These are phyloP conservation scores for Callosobruchus maculatus DNA, from an alignment of 2,888 invertebrate species.

Conservation along the genomic window DNA sequence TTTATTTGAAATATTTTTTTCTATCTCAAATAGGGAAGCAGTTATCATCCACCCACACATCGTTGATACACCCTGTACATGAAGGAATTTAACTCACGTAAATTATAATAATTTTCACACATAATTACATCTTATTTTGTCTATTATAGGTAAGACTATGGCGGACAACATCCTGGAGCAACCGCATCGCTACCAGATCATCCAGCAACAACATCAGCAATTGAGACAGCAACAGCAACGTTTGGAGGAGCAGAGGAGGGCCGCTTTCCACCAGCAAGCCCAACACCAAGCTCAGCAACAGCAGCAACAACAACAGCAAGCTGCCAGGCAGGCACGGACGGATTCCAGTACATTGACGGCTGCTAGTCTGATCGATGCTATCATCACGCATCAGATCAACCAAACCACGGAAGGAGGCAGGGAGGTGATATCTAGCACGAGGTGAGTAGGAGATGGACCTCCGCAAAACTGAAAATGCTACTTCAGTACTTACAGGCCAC, in stretches of 20 bases:
- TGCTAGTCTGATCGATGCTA: slow-evolving; percentile 90
- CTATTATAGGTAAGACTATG: slow-evolving; percentile 44
- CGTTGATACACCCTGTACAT: too few relatives aligned
- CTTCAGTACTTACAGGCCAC: too few relatives aligned
- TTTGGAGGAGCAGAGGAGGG: slow-evolving; percentile 39
- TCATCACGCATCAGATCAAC: slow-evolving; percentile 93
- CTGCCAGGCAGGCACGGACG: slow-evolving; percentile 30
- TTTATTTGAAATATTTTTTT: too few relatives aligned
- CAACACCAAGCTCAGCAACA: slow-evolving; percentile 35
- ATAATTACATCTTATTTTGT: too few relatives aligned
- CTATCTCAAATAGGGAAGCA: too few relatives aligned
- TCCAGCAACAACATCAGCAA: slow-evolving; percentile 44
- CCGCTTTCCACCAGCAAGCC: slow-evolving; percentile 38
- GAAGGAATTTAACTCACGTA: too few relatives aligned
- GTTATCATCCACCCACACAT: too few relatives aligned
- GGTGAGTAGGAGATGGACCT: slow-evolving; percentile 10
- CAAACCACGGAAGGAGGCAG: slow-evolving; percentile 53
- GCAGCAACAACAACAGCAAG: slow-evolving; percentile 33
- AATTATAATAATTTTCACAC: too few relatives aligned
- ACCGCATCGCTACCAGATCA: slow-evolving; percentile 48
- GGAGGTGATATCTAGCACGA: slow-evolving; percentile 43
- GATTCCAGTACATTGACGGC: slow-evolving; percentile 69
- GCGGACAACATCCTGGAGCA: slow-evolving; percentile 54
- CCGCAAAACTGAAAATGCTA: too few relatives aligned
- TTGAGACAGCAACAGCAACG: slow-evolving; percentile 49